A percentile compares a stretch with the other conserved stretches of the same genome.
phyloP scores from a whole-genome alignment of 2,113 vertebrate species.

The Pheucticus melanocephalus region DNA sequence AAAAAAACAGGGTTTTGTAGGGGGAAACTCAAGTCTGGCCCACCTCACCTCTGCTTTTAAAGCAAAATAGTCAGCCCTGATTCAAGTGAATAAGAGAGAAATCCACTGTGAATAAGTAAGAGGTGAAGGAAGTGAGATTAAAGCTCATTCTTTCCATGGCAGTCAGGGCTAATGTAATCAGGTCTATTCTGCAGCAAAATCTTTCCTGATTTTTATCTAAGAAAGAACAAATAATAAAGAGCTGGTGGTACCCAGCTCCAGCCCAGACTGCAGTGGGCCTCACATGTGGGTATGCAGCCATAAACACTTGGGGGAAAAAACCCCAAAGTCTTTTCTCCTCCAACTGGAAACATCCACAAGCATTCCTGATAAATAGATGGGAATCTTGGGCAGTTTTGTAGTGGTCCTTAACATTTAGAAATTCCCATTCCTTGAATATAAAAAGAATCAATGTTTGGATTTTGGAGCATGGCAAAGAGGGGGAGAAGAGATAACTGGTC shows the following conservation, averaged over 20 bases:
- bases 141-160: constrained; percentile 28
- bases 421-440: not conserved
- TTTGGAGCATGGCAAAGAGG: not conserved
- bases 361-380: not conserved
- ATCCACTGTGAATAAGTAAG: not conserved
- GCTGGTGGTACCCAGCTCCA: not conserved
- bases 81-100: not conserved
- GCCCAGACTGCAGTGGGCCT: not conserved
- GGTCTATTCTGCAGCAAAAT: not conserved
- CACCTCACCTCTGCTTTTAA: not conserved
- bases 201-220: not conserved
- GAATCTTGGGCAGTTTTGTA: not conserved
- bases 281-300: rapidly evolving
- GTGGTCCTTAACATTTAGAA: not conserved
- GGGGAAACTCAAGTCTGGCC: not conserved
- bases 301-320: not conserved
- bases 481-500: not conserved
- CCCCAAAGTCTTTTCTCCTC: not conserved
- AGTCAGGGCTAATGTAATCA: not conserved
- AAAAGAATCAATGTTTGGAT: not conserved
- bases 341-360: not conserved
- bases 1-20: not conserved
- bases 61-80: not conserved
- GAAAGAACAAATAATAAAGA: not conserved
- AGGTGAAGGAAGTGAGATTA: constrained; percentile 48